phyloP scores from a whole-genome alignment of 2,888 invertebrate species.

The Tipula lateralis region DNA sequence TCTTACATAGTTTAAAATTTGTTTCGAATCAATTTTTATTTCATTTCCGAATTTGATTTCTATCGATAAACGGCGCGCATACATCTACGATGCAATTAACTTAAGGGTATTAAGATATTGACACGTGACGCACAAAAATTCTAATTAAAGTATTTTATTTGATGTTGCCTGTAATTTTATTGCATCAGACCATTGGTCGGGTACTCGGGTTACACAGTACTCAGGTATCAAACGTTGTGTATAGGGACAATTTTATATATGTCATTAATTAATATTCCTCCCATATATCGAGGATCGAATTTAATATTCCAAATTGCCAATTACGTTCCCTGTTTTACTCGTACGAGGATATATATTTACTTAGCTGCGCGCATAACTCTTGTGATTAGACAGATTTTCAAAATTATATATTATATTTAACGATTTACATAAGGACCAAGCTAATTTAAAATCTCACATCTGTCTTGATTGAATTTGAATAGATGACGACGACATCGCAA shows the following conservation, averaged over 20 bases:
- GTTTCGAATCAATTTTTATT: too few relatives aligned
- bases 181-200: background rate
- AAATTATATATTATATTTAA: background rate
- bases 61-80: background rate
- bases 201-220: background rate
- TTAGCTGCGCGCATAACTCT: slow-evolving; percentile 3
- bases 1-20: background rate
- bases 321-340: background rate
- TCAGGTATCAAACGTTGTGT: background rate
- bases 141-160: background rate
- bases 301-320: background rate
- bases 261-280: background rate
- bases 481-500: background rate
- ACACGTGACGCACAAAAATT: background rate
- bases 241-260: background rate
- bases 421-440: background rate
- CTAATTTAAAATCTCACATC: slow-evolving; percentile 19
- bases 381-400: background rate
- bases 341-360: background rate
- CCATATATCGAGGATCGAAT: background rate
- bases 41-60: background rate
- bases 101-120: background rate
- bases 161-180: background rate
- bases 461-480: slow-evolving; percentile 19
- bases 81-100: background rate